Evolutionary conservation across 2,113 vertebrate species (phyloP).

Genomic region (Phylloscopus trochilus): DNA sequence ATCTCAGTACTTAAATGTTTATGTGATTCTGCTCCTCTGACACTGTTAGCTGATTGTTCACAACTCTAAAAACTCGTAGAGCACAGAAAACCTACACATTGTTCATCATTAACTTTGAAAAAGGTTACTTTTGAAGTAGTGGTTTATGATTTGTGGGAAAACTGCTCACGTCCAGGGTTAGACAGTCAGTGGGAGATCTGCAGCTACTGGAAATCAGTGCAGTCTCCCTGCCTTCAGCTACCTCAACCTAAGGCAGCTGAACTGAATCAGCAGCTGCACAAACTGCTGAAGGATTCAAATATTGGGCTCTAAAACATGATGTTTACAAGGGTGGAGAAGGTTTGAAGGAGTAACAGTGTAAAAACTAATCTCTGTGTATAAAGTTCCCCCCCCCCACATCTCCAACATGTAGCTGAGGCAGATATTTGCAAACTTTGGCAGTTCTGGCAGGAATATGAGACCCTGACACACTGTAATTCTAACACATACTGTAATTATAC

Average conservation of each 20-base stretch:
- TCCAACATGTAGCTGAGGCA: background rate
- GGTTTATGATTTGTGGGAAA: background rate
- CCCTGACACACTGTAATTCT: conserved; percentile 11
- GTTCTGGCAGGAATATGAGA: conserved; percentile 5
- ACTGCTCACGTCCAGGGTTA: background rate
- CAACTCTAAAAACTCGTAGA: background rate
- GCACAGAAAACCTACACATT: background rate
- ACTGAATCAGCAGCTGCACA: rapidly evolving
- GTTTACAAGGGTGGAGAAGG: background rate
- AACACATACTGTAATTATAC: background rate
- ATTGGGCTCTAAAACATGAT: background rate
- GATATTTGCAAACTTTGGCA: conserved; percentile 51
- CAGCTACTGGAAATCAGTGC: background rate
- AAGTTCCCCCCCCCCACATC: background rate
- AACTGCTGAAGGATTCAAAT: background rate
- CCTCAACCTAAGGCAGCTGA: background rate
- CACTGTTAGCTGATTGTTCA: background rate
- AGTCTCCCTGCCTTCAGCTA: background rate
- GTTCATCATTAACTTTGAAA: background rate
- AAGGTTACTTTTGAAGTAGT: background rate
- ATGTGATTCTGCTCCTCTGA: background rate
- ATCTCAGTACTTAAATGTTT: background rate
- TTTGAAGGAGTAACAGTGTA: background rate
- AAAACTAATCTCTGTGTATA: background rate
- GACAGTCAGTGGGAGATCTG: background rate